phyloP scores from a whole-genome alignment of 1,140 invertebrate species.

The Lysiphlebus fabarum region DNA sequence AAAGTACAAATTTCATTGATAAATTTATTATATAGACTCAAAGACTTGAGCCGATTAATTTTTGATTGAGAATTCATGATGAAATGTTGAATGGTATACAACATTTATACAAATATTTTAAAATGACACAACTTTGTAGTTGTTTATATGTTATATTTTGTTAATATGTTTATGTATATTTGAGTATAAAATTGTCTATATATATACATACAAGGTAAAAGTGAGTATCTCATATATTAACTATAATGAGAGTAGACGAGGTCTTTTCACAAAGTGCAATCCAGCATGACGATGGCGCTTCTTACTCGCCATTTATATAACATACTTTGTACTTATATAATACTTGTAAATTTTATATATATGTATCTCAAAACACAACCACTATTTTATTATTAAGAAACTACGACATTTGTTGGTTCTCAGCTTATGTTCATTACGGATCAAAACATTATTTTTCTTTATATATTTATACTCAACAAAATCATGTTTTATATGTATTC shows the following conservation, averaged over 20 bases:
- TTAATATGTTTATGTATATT: too few species aligned
- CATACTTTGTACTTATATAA: background rate
- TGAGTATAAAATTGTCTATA: too few species aligned
- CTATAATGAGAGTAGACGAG: slow-evolving; percentile 45
- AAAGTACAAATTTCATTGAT: background rate
- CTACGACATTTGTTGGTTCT: slow-evolving; percentile 47
- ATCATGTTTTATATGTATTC: slow-evolving; percentile 9
- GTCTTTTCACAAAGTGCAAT: slow-evolving; percentile 49
- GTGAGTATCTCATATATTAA: slow-evolving; percentile 23
- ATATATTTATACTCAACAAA: slow-evolving; percentile 10
- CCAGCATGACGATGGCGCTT: slow-evolving; percentile 41
- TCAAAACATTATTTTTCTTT: slow-evolving; percentile 16
- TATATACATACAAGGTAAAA: background rate
- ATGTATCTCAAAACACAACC: background rate
- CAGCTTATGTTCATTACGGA: slow-evolving; percentile 44
- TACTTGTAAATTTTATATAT: slow-evolving; percentile 27
- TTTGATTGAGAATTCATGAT: too few species aligned
- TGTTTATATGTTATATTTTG: too few species aligned
- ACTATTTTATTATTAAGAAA: slow-evolving; percentile 14
- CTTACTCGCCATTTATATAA: slow-evolving; percentile 32
- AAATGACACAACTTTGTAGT: too few species aligned
- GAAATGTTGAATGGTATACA: too few species aligned
- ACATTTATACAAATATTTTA: too few species aligned
- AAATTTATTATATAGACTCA: background rate
- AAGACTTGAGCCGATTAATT: background rate